phyloP scores from a whole-genome alignment of 1,140 invertebrate species.

The Formica selysi region DNA sequence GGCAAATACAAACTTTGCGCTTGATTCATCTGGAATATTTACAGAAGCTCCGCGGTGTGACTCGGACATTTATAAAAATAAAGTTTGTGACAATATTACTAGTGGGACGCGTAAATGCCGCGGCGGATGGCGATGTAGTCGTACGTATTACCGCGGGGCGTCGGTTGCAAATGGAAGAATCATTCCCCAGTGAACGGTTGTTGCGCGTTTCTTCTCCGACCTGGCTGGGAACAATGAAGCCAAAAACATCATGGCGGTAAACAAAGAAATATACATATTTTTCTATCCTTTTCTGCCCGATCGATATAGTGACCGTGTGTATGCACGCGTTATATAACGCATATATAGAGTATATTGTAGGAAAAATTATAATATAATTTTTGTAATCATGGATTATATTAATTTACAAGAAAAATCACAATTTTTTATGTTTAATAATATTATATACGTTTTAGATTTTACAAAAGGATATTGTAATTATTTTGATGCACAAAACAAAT shows the following conservation, averaged over 20 bases:
- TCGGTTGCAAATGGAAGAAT: slow-evolving; percentile 52
- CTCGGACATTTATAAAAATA: slow-evolving; percentile 47
- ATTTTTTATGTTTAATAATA: no score
- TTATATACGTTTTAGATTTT: background rate
- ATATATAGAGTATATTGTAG: no score
- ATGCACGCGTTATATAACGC: background rate
- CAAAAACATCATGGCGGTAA: slow-evolving; percentile 39
- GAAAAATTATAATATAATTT: no score
- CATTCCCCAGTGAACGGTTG: slow-evolving; percentile 11
- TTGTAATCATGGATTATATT: no score
- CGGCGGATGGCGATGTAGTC: slow-evolving; percentile 24
- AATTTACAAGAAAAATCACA: no score
- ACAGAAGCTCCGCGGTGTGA: background rate
- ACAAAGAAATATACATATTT: slow-evolving; percentile 51
- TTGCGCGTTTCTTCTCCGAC: slow-evolving; percentile 10
- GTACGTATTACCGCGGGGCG: slow-evolving; percentile 40
- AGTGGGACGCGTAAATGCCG: slow-evolving; percentile 49
- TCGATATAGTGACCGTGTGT: background rate
- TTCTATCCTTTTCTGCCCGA: background rate
- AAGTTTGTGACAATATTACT: slow-evolving; percentile 46
- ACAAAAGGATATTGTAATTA: no score
- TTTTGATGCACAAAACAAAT: no score
- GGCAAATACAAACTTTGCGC: slow-evolving; percentile 12
- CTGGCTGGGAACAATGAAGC: background rate
- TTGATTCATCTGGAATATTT: background rate